Percentiles rank a stretch among this genome's conserved stretches.
These are phyloP conservation scores for Grus americana DNA, from an alignment of 2,113 vertebrate genomes.

Conservation along the genomic window DNA sequence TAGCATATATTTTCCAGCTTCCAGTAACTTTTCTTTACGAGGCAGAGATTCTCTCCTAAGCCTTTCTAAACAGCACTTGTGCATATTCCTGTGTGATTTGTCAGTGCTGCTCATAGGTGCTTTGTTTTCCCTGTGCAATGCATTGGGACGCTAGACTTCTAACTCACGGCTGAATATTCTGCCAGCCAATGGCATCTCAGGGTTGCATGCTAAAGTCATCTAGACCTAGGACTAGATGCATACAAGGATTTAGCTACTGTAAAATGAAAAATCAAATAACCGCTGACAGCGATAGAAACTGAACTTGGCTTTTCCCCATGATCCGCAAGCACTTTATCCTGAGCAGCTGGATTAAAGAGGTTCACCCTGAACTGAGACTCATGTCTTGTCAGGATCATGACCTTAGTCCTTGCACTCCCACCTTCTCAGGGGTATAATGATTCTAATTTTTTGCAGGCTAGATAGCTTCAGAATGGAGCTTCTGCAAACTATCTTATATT, in stretches of 20 bases:
- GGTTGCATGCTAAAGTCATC: neutral
- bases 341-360: neutral
- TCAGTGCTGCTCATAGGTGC: neutral
- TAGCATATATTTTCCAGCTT: neutral
- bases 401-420: neutral
- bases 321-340: rapidly evolving
- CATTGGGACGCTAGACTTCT: neutral
- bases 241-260: neutral
- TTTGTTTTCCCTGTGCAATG: neutral
- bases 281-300: neutral
- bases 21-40: neutral
- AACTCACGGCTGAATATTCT: neutral
- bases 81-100: neutral
- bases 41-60: neutral
- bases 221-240: neutral
- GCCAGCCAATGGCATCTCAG: neutral
- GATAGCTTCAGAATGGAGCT: neutral
- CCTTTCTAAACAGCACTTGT: neutral
- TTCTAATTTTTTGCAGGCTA: neutral
- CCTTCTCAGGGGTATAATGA: neutral
- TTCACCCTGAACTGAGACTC: neutral
- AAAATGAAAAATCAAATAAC: neutral
- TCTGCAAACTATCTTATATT: neutral
- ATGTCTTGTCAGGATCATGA: neutral
- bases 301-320: neutral